Percentiles rank a stretch among this genome's conserved stretches.
Evolutionary conservation across 2,888 invertebrate genomes (phyloP).

Genomic region (Acleris cristana): DNA sequence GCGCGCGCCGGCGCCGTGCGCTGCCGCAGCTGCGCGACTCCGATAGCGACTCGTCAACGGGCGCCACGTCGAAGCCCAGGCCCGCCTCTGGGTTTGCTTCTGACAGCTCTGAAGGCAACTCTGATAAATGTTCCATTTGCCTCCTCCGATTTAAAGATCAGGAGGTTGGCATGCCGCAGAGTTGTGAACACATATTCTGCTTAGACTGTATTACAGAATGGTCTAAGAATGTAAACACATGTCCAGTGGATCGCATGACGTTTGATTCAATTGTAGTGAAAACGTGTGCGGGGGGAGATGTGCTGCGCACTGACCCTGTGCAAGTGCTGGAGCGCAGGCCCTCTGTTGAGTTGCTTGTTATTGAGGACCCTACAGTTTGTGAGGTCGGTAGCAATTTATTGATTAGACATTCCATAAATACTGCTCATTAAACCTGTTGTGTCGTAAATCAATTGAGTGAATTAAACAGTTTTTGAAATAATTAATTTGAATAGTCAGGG

Average conservation of each 20-base stretch:
- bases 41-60: slow-evolving; percentile 65
- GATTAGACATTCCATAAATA: background rate
- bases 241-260: slow-evolving; percentile 94
- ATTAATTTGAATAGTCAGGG: no score
- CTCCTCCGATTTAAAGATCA: slow-evolving; percentile 89
- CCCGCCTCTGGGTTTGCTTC: slow-evolving; percentile 73
- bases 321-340: slow-evolving; percentile 80
- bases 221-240: slow-evolving; percentile 97
- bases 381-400: slow-evolving; percentile 75
- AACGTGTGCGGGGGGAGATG: slow-evolving; percentile 86
- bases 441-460: no score
- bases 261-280: slow-evolving; percentile 91
- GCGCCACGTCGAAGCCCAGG: slow-evolving; percentile 52
- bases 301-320: slow-evolving; percentile 87
- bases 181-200: slow-evolving; percentile 95
- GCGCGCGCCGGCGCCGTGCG: slow-evolving; percentile 61
- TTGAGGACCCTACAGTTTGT: slow-evolving; percentile 90
- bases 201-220: slow-evolving; percentile 95
- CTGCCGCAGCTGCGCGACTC: slow-evolving; percentile 68
- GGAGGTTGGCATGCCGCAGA: slow-evolving; percentile 93
- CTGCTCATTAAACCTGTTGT: background rate
- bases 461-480: no score
- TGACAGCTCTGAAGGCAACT: slow-evolving; percentile 87
- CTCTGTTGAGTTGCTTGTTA: slow-evolving; percentile 69
- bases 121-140: slow-evolving; percentile 96